These are phyloP conservation scores for Orchesella flavescens DNA, from an alignment of 2,888 invertebrate species.

Conservation along the genomic window DNA sequence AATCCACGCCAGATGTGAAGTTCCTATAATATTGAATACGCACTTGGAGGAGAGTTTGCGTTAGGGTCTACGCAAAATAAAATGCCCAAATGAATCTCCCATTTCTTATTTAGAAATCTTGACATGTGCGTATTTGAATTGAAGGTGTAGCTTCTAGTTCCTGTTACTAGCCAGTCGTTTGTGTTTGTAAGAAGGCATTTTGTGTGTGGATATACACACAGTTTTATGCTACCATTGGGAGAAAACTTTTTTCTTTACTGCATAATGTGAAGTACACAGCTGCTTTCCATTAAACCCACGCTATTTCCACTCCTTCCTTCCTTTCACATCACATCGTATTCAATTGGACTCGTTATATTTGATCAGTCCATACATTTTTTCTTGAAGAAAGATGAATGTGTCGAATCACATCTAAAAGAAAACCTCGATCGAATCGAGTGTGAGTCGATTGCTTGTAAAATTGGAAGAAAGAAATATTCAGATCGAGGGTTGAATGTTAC, in stretches of 20 bases:
- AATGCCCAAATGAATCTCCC: constrained; percentile 2
- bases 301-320: constrained; percentile 13
- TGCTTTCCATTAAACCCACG: constrained; percentile 42
- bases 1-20: no score
- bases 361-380: constrained; percentile 43
- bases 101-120: background rate
- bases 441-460: constrained; percentile 39
- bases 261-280: background rate
- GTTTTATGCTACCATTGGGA: constrained; percentile 5
- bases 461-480: background rate
- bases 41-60: background rate
- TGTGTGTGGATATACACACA: background rate
- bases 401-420: constrained; percentile 14
- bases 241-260: background rate
- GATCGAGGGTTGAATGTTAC: background rate
- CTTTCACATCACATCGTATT: constrained; percentile 41
- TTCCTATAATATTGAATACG: no score
- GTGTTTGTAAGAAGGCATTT: background rate
- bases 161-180: no score
- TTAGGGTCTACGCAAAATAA: background rate
- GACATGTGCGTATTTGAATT: constrained; percentile 4
- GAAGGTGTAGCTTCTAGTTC: background rate
- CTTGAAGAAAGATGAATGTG: constrained; percentile 10
- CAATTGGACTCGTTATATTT: constrained; percentile 43
- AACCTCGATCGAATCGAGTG: constrained; percentile 8